phyloP scores from a whole-genome alignment of 2,797 vertebrate genomes.

The Prionace glauca region DNA sequence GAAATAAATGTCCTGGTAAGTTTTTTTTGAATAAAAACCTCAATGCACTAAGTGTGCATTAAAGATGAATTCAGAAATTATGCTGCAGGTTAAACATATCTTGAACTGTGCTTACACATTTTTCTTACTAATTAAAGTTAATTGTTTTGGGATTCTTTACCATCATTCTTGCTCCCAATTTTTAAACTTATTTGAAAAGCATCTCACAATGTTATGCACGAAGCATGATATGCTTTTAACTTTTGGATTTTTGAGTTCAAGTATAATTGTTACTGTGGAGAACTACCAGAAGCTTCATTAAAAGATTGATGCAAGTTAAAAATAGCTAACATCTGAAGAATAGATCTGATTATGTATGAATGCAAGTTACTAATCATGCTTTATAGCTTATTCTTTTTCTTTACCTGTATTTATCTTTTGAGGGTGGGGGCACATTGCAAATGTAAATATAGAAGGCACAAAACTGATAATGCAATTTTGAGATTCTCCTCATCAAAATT shows the following conservation, averaged over 20 bases:
- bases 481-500: neutral
- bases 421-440: neutral
- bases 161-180: neutral
- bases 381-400: neutral
- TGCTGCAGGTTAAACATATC: neutral
- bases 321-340: neutral
- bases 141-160: slow-evolving; percentile 28
- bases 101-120: neutral
- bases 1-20: neutral
- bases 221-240: neutral
- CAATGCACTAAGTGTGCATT: neutral
- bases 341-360: neutral
- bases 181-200: neutral
- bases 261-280: neutral
- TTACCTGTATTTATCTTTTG: neutral
- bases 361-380: neutral
- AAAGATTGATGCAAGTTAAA: neutral
- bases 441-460: neutral
- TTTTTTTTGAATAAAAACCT: neutral
- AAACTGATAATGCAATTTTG: neutral
- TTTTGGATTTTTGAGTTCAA: neutral
- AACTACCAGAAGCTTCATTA: neutral
- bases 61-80: neutral
- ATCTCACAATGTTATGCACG: neutral
- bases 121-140: neutral